Percentiles rank a stretch among this genome's conserved stretches.
Conservation (phyloP, 2,888 invertebrate species). For the Melinopterus prodromus region DNA sequence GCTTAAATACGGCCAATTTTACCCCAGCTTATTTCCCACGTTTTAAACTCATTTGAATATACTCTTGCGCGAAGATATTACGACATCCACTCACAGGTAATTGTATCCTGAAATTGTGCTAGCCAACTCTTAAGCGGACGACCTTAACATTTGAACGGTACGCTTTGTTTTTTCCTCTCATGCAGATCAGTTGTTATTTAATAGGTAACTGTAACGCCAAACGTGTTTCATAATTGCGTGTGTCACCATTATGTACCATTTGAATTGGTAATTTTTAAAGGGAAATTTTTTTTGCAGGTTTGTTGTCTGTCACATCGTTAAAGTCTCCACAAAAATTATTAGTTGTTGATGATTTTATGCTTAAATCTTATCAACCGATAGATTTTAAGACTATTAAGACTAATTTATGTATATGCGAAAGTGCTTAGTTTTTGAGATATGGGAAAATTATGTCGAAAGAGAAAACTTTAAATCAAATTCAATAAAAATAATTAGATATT, state of each 20-base stretch:
- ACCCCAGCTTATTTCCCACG: background rate
- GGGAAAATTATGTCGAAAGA: too few relatives aligned
- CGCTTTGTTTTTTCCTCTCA: constrained; percentile 4
- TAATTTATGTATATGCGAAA: too few relatives aligned
- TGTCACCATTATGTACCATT: background rate
- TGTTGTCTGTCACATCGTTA: too few relatives aligned
- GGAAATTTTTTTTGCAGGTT: background rate
- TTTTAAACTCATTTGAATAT: background rate
- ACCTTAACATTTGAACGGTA: background rate
- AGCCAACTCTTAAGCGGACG: background rate
- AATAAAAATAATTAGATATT: background rate
- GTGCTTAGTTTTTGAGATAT: too few relatives aligned
- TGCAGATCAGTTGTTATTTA: constrained; percentile 4
- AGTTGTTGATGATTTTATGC: too few relatives aligned
- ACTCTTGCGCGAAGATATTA: background rate
- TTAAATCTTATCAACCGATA: too few relatives aligned
- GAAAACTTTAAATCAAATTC: too few relatives aligned
- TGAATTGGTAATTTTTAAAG: background rate
- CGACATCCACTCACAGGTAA: background rate
- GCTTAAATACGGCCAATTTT: background rate
- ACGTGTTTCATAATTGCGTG: background rate
- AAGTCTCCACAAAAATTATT: too few relatives aligned
- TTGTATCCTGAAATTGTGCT: background rate
- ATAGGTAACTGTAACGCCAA: background rate
- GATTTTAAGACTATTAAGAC: too few relatives aligned